Evolutionary conservation across 2,797 vertebrate genomes (phyloP), one percentile per base, ranked within the genome.

Genomic region (Anniella stebbinsi): DNA sequence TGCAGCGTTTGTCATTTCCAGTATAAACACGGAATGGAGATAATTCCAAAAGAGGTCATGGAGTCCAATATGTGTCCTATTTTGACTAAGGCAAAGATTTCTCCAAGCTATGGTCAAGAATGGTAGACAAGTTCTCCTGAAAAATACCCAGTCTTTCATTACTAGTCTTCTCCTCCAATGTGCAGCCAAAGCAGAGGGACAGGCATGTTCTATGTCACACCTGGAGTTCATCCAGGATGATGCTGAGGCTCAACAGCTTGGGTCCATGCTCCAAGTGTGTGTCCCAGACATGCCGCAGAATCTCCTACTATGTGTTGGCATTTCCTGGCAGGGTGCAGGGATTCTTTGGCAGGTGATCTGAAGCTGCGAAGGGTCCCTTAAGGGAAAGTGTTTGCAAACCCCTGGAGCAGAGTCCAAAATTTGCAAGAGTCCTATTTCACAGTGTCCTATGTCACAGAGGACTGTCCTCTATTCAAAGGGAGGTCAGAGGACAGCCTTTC

Each of bases 11-110:
- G 30, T 87, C 80, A 45, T 69, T 80, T 80, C 63, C 51, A 28
- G 48, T 80, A 38, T 60, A 78, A 85, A 48, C 30, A 63, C 38
- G 41, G 69, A 38, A 84, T 86, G 45, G 48, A 80, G 69, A 82
- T 72, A 18, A 33, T 92, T 91, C 1, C 73, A 57, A 92, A 93
- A 90, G 7, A 45, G 57, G 15, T 41, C 6, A 38, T 36, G 80
- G 86, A 87, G 92, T 73, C 81, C 89, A 83, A 84, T 0, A 21
- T 11, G 76, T 0, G 80, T 48, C 6, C 63, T 8, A 48, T 84
- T 75, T 36, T 25, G 54, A 51, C 18, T 9, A 81, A 30, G 38
- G 51, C n/a, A n/a, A 63, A 7, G 10, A 3, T 45, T 48, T 45
- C 38, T 66, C 30, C 36, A 45, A 25, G 15, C 15, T 15, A n/a